Conservation (phyloP, 2,113 vertebrate genomes). For the Laterallus jamaicensis region DNA sequence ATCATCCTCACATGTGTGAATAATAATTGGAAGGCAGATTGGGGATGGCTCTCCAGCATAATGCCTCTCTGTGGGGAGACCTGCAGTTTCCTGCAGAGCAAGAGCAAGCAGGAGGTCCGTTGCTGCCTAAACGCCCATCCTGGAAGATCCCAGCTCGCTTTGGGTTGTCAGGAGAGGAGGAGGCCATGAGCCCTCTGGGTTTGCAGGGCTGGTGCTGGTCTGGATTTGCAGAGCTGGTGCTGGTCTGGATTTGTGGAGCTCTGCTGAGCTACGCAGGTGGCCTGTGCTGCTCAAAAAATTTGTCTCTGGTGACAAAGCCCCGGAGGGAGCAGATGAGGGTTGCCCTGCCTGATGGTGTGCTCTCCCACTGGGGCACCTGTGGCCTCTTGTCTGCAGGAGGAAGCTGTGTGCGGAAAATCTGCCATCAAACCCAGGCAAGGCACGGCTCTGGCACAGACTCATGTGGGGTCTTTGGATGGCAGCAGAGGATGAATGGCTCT, state of each 20-base stretch:
- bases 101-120: background rate
- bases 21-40: background rate
- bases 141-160: background rate
- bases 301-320: rapidly evolving
- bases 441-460: background rate
- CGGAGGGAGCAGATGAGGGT: rapidly evolving
- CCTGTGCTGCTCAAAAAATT: background rate
- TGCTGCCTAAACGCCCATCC: background rate
- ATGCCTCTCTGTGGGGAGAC: background rate
- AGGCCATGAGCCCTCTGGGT: background rate
- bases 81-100: background rate
- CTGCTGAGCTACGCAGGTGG: background rate
- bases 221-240: background rate
- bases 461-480: rapidly evolving
- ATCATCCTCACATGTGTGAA: background rate
- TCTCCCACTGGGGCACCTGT: background rate
- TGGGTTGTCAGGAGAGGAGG: background rate
- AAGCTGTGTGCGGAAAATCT: too few relatives aligned
- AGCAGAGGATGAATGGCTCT: background rate
- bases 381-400: background rate
- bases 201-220: background rate
- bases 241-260: background rate
- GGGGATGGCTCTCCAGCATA: background rate
- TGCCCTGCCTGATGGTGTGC: rapidly evolving
- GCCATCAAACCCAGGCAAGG: rapidly evolving